Conservation (phyloP, 2,888 invertebrate species). For the Atrina japonica region DNA sequence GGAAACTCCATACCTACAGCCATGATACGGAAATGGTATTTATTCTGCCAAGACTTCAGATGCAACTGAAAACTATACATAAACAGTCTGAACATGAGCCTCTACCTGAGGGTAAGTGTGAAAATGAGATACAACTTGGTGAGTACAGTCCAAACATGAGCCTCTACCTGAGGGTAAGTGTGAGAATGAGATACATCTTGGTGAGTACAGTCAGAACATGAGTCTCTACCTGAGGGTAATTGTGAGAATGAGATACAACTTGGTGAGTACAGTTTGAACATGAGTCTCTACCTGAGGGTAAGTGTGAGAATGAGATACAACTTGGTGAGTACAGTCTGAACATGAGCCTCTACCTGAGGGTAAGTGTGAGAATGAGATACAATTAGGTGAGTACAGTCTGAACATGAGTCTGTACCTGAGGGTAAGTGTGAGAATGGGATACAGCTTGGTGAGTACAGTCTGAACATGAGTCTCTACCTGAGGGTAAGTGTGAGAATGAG, state of each 20-base stretch:
- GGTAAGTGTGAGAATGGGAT: conserved; percentile 55
- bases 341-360: conserved; percentile 47
- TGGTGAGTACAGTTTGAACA: conserved; percentile 85
- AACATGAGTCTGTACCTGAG: not conserved
- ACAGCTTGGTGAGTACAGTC: not conserved
- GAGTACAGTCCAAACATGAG: conserved; percentile 85
- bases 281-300: conserved; percentile 74
- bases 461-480: not conserved
- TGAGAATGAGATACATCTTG: not conserved
- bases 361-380: conserved; percentile 34
- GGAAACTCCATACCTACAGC: conserved; percentile 70
- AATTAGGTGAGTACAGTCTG: not conserved
- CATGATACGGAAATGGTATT: conserved; percentile 94
- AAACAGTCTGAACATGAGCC: conserved; percentile 86
- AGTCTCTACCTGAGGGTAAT: conserved; percentile 73
- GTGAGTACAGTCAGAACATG: conserved; percentile 85
- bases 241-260: not conserved
- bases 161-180: conserved; percentile 72
- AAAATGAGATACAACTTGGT: not conserved
- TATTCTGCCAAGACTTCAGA: conserved; percentile 94
- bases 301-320: not conserved
- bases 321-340: not conserved
- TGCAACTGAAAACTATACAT: conserved; percentile 96
- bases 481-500: conserved; percentile 54
- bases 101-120: conserved; percentile 65